Conservation (phyloP, 2,888 invertebrate genomes). For the Geophilus truncorum region DNA sequence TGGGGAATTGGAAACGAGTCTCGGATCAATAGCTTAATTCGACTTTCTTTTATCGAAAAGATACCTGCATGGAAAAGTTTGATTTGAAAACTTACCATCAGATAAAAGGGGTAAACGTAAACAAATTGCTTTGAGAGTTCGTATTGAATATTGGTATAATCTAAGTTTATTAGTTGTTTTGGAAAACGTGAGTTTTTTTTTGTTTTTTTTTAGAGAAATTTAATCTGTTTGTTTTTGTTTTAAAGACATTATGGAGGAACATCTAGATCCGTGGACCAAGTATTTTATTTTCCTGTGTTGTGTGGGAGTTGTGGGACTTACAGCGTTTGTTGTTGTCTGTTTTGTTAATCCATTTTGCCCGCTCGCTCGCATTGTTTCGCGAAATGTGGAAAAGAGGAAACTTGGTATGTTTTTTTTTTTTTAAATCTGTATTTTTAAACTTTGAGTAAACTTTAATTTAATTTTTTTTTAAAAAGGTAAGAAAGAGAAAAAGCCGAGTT, state of each 20-base stretch:
- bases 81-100: background rate
- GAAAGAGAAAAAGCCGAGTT: background rate
- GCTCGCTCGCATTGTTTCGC: background rate
- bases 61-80: background rate
- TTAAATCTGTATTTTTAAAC: background rate
- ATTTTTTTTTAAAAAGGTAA: background rate
- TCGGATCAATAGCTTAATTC: background rate
- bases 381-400: background rate
- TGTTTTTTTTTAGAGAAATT: background rate
- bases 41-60: background rate
- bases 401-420: background rate
- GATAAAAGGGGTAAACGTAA: background rate
- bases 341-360: background rate
- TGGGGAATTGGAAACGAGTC: background rate
- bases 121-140: background rate
- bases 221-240: background rate
- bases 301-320: background rate
- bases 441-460: background rate
- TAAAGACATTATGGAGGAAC: background rate
- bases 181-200: background rate
- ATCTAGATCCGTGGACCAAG: slow-evolving; percentile 4
- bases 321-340: background rate
- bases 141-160: background rate
- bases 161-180: background rate
- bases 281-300: background rate